Evolutionary conservation across 2,888 invertebrate species (phyloP), one percentile per base, ranked within the genome.

Genomic region (Glyphotaelius pellucidus): DNA sequence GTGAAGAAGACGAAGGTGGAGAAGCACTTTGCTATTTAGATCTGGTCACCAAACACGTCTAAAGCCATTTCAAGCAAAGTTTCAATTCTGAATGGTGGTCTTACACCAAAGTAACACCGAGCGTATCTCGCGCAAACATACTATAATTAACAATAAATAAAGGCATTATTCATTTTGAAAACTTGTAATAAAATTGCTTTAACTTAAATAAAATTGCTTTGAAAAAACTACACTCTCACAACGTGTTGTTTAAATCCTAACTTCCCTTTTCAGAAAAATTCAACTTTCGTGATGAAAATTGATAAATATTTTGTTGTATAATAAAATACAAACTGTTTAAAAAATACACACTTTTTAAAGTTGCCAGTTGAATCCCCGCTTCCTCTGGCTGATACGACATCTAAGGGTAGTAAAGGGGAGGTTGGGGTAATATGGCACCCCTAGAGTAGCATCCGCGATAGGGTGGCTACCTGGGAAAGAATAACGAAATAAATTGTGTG

Each of bases 401-500:
- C 67, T 67, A 67, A 67, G 67, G 67, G 67, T 67, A 67, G 67
- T 67, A 67, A 67, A 30, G 85, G 42, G 85, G 35, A 86, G 42
- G 42, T 67, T 67, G 85, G 88, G 88, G 88, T 52, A 30, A 32
- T 19, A 79, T 88, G 85, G 32, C 25, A 67, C 79, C 89, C 89
- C 89, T n/a, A 30, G 89, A 89, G 35, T 31, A 80, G 52, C 87
- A 87, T 87, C 86, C 42, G 80, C 85, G 30, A 83, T 87, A 80
- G 30, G 42, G 30, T 83, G 35, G 81, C 79, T 92, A 91, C 92
- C 91, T 92, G 91, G 80, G 92, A 93, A 92, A 93, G 93, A 93
- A 93, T 93, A 93, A 93, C 93, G 90, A 92, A 93, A 93, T 93
- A 93, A 93, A 93, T 93, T 93, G 93, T 93, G 93, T 93, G 93